Base-by-base conservation (phyloP, 2,888 invertebrate genomes). In the Cantharis nigra region DNA sequence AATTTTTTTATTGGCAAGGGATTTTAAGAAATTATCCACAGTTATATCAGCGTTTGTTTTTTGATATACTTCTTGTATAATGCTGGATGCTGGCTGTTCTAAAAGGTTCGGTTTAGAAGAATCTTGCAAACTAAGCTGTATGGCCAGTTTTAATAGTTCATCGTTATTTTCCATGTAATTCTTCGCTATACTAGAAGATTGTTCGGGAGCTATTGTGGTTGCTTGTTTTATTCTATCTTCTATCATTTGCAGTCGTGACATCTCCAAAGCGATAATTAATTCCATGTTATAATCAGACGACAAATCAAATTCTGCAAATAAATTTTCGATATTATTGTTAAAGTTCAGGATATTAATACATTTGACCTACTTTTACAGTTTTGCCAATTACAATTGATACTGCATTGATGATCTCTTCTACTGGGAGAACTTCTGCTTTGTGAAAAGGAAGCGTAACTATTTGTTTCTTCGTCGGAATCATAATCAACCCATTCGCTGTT, bases 181-280 rank as follows among this genome's bases (percentile, higher is more conserved):
- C 76, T 86, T 88, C n/a, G 87, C 86, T 71, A 87, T 85, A 78
- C 87, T 88, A 2, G 87, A 88, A 73, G 87, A 86, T 16, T 86
- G 87, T 81, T 88, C 88, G 9, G 85, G 83, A 11, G 82, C 83
- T 30, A 82, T 80, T 4, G 80, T 80, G 69, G 84, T 85, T n/a
- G 84, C 86, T 85, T 90, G 89, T 80, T 90, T 90, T 84, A 90
- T 88, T 81, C 90, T 87, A 83, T 93, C 93, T 85, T 92, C 91
- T 69, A 92, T 90, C 90, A 92, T 92, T 87, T 93, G 93, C 65
- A 93, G 88, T 14, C 93, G 88, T 1, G 93, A 93, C 92, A 93
- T 92, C 86, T 93, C 93, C 77, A 93, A 85, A 0, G 93, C 93
- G 79, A 93, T 91, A 79, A 92, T 90, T 69, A 93, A 87, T 83